These are phyloP conservation scores for Sisor rabdophorus DNA, from an alignment of 2,113 vertebrate species.

Conservation along the genomic window DNA sequence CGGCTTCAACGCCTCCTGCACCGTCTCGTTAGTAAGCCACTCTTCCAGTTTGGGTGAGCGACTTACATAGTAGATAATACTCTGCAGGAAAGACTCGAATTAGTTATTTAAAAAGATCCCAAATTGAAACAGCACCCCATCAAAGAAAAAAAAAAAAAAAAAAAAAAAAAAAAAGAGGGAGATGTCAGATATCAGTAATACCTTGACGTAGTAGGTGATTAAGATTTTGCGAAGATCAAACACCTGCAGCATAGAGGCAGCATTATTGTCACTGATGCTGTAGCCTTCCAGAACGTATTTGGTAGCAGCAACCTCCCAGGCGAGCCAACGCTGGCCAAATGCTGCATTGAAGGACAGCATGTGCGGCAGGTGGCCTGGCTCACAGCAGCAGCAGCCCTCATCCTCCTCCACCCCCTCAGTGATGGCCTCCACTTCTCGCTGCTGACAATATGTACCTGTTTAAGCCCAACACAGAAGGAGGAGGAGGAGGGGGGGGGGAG, in stretches of 20 bases:
- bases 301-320: conserved; percentile 88
- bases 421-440: conserved; percentile 90
- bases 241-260: conserved; percentile 87
- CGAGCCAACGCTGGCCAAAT: conserved; percentile 90
- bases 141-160: no score
- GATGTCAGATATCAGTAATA: conserved; percentile 1
- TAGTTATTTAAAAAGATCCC: not conserved
- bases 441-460: conserved; percentile 86
- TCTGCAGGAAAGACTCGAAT: conserved; percentile 60
- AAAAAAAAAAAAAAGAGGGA: not conserved
- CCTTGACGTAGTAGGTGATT: conserved; percentile 91
- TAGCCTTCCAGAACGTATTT: conserved; percentile 89
- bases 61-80: conserved; percentile 87
- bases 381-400: conserved; percentile 89
- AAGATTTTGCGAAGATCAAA: conserved; percentile 90
- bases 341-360: conserved; percentile 87
- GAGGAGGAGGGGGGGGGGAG: not conserved
- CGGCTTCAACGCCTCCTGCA: conserved; percentile 75
- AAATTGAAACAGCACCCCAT: not conserved
- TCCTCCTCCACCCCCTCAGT: conserved; percentile 89
- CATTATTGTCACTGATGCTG: conserved; percentile 90
- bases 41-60: conserved; percentile 81
- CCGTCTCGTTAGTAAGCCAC: conserved; percentile 78
- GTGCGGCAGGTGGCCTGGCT: conserved; percentile 84
- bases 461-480: not conserved